These are phyloP conservation scores for Cnemophilus loriae DNA, from an alignment of 2,113 vertebrate genomes.

Conservation along the genomic window DNA sequence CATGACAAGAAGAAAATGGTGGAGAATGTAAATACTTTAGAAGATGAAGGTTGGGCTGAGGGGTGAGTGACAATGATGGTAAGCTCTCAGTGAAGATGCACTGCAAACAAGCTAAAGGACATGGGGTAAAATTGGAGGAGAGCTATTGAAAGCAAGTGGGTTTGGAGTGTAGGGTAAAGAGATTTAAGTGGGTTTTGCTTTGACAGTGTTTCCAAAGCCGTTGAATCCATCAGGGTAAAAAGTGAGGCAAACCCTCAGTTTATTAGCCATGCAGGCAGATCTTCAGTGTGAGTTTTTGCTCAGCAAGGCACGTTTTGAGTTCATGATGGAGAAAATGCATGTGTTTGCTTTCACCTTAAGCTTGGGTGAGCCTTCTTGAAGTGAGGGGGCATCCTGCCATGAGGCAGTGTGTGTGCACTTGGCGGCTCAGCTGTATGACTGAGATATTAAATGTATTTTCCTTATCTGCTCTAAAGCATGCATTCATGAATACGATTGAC, in stretches of 20 bases:
- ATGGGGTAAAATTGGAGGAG: background rate
- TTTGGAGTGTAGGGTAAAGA: background rate
- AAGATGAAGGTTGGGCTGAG: conserved; percentile 3
- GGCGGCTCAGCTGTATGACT: background rate
- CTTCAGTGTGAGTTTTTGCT: background rate
- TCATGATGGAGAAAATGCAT: background rate
- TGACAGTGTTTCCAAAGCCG: background rate
- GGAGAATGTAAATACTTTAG: background rate
- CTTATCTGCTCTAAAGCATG: background rate
- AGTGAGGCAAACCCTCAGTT: background rate
- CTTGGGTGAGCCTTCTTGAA: background rate
- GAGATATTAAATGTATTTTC: background rate
- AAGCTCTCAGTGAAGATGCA: background rate
- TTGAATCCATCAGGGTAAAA: background rate
- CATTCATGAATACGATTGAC: background rate
- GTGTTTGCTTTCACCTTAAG: background rate
- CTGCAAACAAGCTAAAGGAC: background rate
- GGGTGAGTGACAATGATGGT: background rate
- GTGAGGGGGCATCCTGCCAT: background rate
- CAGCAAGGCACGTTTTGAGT: background rate
- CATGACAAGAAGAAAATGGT: background rate
- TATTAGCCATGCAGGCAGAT: background rate
- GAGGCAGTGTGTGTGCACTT: accelerated
- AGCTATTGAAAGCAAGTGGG: background rate
- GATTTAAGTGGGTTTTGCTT: background rate